Evolutionary conservation across 2,113 vertebrate species (phyloP), one percentile per base, ranked within the genome.

Genomic region (Paratilapia polleni): DNA sequence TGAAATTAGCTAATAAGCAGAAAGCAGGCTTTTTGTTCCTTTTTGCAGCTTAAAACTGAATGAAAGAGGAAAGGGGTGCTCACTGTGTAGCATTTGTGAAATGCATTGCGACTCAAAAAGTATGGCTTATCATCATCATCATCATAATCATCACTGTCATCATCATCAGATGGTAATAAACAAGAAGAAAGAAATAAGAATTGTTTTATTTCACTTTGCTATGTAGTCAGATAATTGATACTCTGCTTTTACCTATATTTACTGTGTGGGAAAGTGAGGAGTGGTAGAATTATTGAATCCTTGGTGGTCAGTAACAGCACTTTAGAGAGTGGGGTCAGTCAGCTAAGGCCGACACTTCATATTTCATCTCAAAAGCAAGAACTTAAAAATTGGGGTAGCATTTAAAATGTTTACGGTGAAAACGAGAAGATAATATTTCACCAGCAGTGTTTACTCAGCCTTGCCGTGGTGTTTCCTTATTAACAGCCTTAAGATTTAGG

Each of bases 401-500:
- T 38, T 64, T 83, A 15, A 82, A 70, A 80, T 12, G 17, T 73
- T 85, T 64, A n/a, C 41, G 41, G 49, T 47, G 36, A 56, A 80
- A 77, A 75, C 15, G 11, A 24, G 57, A 15, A 78, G n/a, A 61
- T 70, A 24, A 49, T 49, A 70, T 47, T 68, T 38, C 66, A 70
- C 81, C 58, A 82, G 36, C 60, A 84, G 58, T 79, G 77, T 36
- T 36, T 7, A 36, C 6, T 36, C 24, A 70, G 41, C 41, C 26
- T 70, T 70, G 22, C 63, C 7, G 59, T 38, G 8, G 15, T 85
- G 66, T 56, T 78, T 86, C 43, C 64, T 76, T 78, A 84, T 58
- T 81, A 75, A 60, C 6, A 76, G 61, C 26, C 14, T 61, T 77
- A 49, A 41, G 9, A 59, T 81, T 24, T 43, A 63, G 60, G 61